Evolutionary conservation across 2,888 invertebrate genomes (phyloP), one percentile per base, ranked within the genome.

Genomic region (Lasioglossum marginatum): DNA sequence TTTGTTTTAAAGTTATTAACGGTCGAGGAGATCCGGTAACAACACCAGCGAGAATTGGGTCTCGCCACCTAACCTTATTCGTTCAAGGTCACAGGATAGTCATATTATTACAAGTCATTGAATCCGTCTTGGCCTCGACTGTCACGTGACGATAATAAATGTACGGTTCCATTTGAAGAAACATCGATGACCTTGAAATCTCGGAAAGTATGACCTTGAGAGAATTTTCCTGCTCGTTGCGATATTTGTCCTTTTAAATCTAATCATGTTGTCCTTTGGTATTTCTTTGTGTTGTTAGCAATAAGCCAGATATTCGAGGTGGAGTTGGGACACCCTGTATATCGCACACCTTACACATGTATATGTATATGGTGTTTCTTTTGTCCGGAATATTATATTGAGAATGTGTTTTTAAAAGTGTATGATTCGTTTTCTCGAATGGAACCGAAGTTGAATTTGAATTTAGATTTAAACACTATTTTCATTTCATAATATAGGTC

Each of bases 131-230:
- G n/a, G n/a, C n/a, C n/a, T 57, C 57, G 57, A 23, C 57, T 12
- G 57, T n/a, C 12, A 57, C n/a, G 57, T 12, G 57, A 57, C 12
- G 12, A n/a, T n/a, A n/a, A 57, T n/a, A n/a, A n/a, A 57, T n/a
- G n/a, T 12, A 4, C 12, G 12, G 4, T n/a, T n/a, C 4, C 57
- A n/a, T 57, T 12, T 4, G 57, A 57, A 57, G 57, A 12, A 57
- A n/a, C n/a, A 57, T n/a, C n/a, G 57, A 12, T 57, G 57, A 57
- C 57, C 57, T 57, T 57, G 57, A 57, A 57, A 57, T n/a, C n/a
- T 57, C 4, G 4, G n/a, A 57, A n/a, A n/a, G 3, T n/a, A 12
- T 23, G 57, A 12, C n/a, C n/a, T n/a, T 57, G 57, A 10, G n/a
- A n/a, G 1, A n/a, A n/a, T 12, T 57, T 57, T 12, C 12, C 1